Percentiles rank a stretch among this genome's conserved stretches.
Evolutionary conservation across 2,113 vertebrate species (phyloP).

Genomic region (Myotis yumanensis): DNA sequence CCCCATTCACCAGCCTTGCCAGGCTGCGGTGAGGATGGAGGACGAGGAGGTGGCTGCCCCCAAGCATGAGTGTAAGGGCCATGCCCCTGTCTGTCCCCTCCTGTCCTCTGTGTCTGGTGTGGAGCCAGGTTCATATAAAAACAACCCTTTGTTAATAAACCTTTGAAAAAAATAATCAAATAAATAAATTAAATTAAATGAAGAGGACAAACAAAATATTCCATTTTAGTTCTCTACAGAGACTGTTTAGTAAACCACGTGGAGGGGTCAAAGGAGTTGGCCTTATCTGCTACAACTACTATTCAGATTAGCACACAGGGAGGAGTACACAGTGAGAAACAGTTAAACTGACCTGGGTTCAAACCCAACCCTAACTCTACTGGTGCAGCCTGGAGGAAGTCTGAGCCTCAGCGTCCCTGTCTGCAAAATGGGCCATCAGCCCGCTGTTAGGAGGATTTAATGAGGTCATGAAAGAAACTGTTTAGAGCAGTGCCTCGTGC

Average conservation of each 20-base stretch:
- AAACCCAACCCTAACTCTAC: neutral
- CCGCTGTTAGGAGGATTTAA: neutral
- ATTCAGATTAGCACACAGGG: neutral
- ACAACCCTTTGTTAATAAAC: neutral
- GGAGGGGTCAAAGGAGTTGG: neutral
- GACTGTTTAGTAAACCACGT: neutral
- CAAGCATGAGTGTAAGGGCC: accelerated
- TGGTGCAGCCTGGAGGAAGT: neutral
- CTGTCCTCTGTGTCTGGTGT: accelerated
- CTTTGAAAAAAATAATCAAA: neutral
- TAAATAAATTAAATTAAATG: neutral
- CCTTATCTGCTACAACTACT: neutral
- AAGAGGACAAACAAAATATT: neutral
- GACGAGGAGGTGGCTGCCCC: neutral
- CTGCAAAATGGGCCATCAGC: neutral
- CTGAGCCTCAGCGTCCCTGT: neutral
- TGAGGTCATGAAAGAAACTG: neutral
- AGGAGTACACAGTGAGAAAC: neutral
- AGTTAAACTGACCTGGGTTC: neutral
- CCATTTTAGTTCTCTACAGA: neutral
- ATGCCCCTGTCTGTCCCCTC: neutral
- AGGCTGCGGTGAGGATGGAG: neutral
- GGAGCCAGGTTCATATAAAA: neutral
- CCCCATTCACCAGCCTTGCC: neutral
- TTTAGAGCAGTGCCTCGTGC: neutral